Base-by-base conservation (phyloP, 2,888 invertebrate genomes). In the Zygothrica quintamaculata region DNA sequence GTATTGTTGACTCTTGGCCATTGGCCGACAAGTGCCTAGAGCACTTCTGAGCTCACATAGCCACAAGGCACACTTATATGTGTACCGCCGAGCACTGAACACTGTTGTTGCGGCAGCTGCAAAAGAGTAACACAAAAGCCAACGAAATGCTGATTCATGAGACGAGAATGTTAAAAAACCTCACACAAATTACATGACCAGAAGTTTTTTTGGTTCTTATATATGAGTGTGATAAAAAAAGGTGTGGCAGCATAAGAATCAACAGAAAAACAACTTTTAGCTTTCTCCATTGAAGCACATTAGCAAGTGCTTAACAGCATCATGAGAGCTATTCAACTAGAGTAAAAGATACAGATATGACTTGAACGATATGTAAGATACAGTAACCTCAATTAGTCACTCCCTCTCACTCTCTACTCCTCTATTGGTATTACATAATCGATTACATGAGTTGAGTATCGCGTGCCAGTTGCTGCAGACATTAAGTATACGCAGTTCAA, bases 131-230 rank as follows among this genome's bases (percentile, higher is more conserved):
- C 68, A 73, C 68, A 68, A 58, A 48, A 64, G 64, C 18, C 50
- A 37, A 26, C 26, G 22, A 60, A 51, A 13, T 58, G 81, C 77
- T 84, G 78, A 79, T 66, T 79, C 78, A 79, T 48, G 56, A 36
- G 36, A 31, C 16, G 52, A 57, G 74, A 72, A 77, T 77, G 37
- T 43, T 50, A 31, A 60, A 53, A 46, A 50, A 53, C 58, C 67
- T 57, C 59, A 55, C 48, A 61, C 15, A 67, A 62, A 62, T 74
- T 62, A 65, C 77, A 71, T 66, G 74, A 74, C 46, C 77, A 74
- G 55, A 74, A 77, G 52, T 55, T 65, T 55, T 47, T 58, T 48
- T n/a, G 64, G 39, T 40, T 57, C 50, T 51, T 22, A 9, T 29
- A 29, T n/a, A 9, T 29, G 29, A 8, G 29, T 29, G 7, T 29